These are phyloP conservation scores for Melipona beecheii DNA, from an alignment of 2,888 invertebrate genomes.

Conservation along the genomic window DNA sequence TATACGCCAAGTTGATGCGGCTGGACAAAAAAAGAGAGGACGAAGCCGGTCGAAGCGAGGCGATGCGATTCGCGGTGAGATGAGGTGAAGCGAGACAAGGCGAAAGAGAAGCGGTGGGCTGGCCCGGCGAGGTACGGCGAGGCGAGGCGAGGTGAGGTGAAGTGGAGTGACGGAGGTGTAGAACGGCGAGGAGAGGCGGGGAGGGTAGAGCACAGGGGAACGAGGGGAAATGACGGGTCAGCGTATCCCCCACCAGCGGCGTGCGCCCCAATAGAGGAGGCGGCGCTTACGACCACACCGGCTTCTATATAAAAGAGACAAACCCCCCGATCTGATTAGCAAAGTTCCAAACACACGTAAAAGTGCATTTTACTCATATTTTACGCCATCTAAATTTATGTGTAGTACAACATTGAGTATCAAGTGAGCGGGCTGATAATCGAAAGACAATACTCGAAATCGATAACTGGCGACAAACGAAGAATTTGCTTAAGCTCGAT, in stretches of 20 bases:
- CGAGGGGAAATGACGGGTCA: slow-evolving; percentile 33
- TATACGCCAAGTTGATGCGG: background rate
- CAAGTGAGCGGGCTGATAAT: no score
- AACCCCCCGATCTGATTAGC: slow-evolving; percentile 82
- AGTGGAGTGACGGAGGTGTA: background rate
- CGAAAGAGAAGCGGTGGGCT: background rate
- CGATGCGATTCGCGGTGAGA: background rate
- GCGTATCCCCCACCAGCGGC: slow-evolving; percentile 51
- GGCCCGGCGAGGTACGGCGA: background rate
- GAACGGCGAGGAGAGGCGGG: background rate
- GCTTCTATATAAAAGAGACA: slow-evolving; percentile 81
- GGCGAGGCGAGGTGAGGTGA: background rate
- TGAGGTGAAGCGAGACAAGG: background rate
- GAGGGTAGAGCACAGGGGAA: background rate
- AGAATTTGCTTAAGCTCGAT: background rate
- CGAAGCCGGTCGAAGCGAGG: background rate
- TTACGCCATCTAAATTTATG: slow-evolving; percentile 18
- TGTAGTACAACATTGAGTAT: no score
- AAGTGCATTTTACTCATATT: slow-evolving; percentile 55
- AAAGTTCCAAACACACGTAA: slow-evolving; percentile 72
- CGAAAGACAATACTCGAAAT: background rate
- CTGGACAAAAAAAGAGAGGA: background rate
- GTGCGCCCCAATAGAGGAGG: slow-evolving; percentile 66
- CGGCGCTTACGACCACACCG: slow-evolving; percentile 72
- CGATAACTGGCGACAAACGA: background rate